Evolutionary conservation across 2,888 invertebrate species (phyloP).

Genomic region (Leistus spinibarbis): DNA sequence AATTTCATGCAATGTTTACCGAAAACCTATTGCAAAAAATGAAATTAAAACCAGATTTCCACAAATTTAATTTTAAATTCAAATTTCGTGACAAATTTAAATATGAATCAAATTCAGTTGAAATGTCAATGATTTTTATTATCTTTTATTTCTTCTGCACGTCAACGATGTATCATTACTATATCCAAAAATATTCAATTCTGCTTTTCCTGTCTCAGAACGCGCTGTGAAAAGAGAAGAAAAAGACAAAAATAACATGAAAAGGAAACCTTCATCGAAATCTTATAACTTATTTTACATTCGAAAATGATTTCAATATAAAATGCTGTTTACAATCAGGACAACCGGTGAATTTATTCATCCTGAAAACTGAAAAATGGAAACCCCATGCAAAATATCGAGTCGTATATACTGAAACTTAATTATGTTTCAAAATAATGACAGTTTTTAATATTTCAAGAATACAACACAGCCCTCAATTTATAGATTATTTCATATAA

Average conservation of each 20-base stretch:
- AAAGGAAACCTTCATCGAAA: constrained; percentile 33
- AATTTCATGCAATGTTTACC: too few relatives aligned
- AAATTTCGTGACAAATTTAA: neutral
- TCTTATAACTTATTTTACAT: constrained; percentile 28
- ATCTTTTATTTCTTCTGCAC: neutral
- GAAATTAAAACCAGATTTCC: too few relatives aligned
- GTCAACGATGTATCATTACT: neutral
- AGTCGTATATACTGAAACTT: too few relatives aligned
- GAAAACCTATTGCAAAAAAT: too few relatives aligned
- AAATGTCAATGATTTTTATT: too few relatives aligned
- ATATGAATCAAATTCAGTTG: neutral
- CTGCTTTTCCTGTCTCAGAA: neutral
- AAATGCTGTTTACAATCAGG: constrained; percentile 32
- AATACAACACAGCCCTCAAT: too few relatives aligned
- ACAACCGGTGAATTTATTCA: constrained; percentile 21
- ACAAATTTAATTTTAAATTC: neutral
- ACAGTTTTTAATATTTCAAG: too few relatives aligned
- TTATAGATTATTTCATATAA: too few relatives aligned
- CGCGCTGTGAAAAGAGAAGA: neutral
- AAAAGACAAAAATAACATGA: too few relatives aligned
- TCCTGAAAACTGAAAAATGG: neutral
- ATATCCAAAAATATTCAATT: neutral
- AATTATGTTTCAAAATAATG: too few relatives aligned
- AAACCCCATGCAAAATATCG: too few relatives aligned
- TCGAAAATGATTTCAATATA: constrained; percentile 38